These are phyloP conservation scores for Coelopa pilipes DNA, from an alignment of 2,888 invertebrate species.

Conservation along the genomic window DNA sequence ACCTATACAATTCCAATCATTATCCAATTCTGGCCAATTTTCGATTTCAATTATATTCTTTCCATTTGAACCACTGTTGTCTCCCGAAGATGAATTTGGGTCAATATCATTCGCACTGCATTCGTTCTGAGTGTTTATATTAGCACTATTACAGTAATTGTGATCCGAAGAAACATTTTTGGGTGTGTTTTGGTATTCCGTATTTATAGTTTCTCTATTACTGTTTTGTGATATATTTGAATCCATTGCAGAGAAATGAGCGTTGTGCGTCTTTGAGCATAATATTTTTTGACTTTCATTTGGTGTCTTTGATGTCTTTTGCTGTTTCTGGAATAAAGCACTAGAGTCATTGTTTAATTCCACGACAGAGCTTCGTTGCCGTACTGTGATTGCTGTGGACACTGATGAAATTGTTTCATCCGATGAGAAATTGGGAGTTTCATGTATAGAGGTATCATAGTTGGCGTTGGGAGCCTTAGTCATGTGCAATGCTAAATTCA, in stretches of 20 bases:
- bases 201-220: too few relatives aligned
- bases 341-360: neutral
- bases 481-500: too few relatives aligned
- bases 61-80: neutral
- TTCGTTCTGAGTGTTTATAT: too few relatives aligned
- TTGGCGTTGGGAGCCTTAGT: too few relatives aligned
- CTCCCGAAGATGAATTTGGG: too few relatives aligned
- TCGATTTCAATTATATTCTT: neutral
- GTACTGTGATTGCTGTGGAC: conserved; percentile 1
- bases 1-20: conserved; percentile 38
- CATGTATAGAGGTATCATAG: neutral
- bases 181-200: too few relatives aligned
- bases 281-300: neutral
- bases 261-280: neutral
- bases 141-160: too few relatives aligned
- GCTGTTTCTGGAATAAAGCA: neutral
- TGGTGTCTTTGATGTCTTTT: neutral
- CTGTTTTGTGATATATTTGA: too few relatives aligned
- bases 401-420: conserved; percentile 30
- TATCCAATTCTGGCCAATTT: conserved; percentile 38
- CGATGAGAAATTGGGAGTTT: conserved; percentile 34
- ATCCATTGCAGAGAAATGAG: neutral
- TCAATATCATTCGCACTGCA: too few relatives aligned
- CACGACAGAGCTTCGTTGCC: neutral
- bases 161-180: too few relatives aligned